Evolutionary conservation across 2,888 invertebrate species (phyloP).

Genomic region (Ommatoiulus sabulosus): DNA sequence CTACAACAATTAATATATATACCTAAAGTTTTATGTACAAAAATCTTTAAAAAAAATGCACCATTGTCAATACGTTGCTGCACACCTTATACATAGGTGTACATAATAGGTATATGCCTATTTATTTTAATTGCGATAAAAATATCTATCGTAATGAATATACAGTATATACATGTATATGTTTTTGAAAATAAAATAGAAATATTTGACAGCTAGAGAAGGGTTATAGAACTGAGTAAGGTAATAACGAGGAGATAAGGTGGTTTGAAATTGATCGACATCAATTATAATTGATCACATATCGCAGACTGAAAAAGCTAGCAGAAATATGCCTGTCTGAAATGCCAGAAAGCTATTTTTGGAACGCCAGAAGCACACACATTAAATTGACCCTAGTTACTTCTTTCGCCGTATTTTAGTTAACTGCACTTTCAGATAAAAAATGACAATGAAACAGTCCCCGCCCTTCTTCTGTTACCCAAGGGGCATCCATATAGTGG

Average conservation of each 20-base stretch:
- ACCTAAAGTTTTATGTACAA: no score
- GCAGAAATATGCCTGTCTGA: neutral
- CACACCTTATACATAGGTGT: no score
- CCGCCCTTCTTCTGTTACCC: constrained; percentile 27
- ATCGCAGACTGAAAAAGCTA: neutral
- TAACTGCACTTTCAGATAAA: neutral
- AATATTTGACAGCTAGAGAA: no score
- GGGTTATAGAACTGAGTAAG: neutral
- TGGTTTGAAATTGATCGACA: neutral
- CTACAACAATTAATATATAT: no score
- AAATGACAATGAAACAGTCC: constrained; percentile 23
- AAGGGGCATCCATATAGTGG: neutral
- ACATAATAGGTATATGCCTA: no score
- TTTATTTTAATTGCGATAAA: no score
- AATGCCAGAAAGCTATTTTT: neutral
- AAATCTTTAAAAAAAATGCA: no score
- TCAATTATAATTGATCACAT: neutral
- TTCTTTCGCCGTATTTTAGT: neutral
- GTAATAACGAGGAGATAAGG: neutral
- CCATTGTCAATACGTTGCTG: no score
- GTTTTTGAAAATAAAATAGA: no score
- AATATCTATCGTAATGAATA: no score
- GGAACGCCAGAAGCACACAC: constrained; percentile 24
- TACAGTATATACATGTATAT: no score
- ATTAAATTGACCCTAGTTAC: neutral